Evolutionary conservation across 2,113 vertebrate genomes (phyloP), one percentile per base, ranked within the genome.

Genomic region (Oreochromis aureus): DNA sequence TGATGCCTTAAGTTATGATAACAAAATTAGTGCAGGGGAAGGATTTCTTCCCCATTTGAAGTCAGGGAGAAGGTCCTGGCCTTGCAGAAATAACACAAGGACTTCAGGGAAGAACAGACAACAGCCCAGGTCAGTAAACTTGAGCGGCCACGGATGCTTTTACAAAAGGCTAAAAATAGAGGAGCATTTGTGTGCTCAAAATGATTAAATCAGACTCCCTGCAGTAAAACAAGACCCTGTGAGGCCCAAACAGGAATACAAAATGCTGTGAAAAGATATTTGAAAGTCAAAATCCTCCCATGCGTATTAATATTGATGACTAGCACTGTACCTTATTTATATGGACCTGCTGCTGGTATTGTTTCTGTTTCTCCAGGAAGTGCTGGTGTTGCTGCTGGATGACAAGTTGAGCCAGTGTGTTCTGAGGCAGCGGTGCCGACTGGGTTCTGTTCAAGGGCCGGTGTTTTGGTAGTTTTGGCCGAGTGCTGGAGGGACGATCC

Each of bases 321-420:
- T 41, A 54, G 78, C 51, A 83, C 94, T 96, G 54, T 97, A 99
- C 98, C 98, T 99, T 99, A 95, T 99, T 99, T 97, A 99, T 97
- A 90, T 99, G 98, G 94, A 99, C 93, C 95, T 99, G 98, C 92
- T 99, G 98, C 95, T 99, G 98, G 94, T 99, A 99, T 82, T 98
- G 98, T 95, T 99, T 99, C 96, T 99, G 99, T 86, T 98, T 98
- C 96, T 99, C 98, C 95, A 99, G 94, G 96, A 99, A 99, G 44
- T 99, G 98, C 95, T 99, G 98, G 95, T 99, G 99, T 69, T 99
- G 98, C 93, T 99, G 98, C 94, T 99, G 99, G 92, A 99, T 99
- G 90, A 99, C 98, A 76, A 99, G 97, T 92, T 99, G 99, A 79
- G 99, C 99, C 96, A 99, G 95, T 0, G 98, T 98, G 92, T 97